Base-by-base conservation (phyloP, 2,888 invertebrate genomes). In the Quadriops clusia region DNA sequence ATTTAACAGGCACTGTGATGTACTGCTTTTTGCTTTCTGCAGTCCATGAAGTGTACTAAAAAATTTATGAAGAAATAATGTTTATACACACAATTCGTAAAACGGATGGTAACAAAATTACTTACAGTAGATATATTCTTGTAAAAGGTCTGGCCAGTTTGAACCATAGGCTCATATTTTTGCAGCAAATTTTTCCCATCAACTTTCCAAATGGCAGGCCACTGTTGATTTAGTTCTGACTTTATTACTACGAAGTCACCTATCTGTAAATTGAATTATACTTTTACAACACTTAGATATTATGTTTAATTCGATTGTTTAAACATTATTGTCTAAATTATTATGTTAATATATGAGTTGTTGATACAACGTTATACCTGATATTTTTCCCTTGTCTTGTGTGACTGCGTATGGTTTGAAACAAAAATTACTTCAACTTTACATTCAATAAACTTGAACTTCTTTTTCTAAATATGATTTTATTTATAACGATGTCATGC, bases 141-240 rank as follows among this genome's bases (percentile, higher is more conserved):
- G 55, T 89, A 89, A 34, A 85, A 67, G 35, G 78, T 78, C 61
- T 77, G 75, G 34, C 85, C 85, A 55, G 82, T 78, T 49, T 83
- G 77, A 44, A 80, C 77, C 49, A 82, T 84, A 3, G 83, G 80
- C 54, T 84, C 82, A 50, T 79, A 85, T 56, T 84, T 85, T 60
- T 85, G 84, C 38, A 85, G 59, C 40, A 85, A 65, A 11, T 79
- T 77, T 60, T 82, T 83, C 1, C 83, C 84, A 56, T 91, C 90
- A 22, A 91, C 83, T 58, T 86, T 76, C 91, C 91, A 93, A 48
- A 93, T 77, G 4, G 82, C 74, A 5, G 89, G 90, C 72, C 78
- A 82, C 57, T 86, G 80, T 54, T 81, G 74, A 35, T 70, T 70
- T 42, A 85, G 59, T 61, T 91, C 89, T 28, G 76, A 70, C 62